phyloP scores from a whole-genome alignment of 2,113 vertebrate genomes.

The Larimichthys crocea region DNA sequence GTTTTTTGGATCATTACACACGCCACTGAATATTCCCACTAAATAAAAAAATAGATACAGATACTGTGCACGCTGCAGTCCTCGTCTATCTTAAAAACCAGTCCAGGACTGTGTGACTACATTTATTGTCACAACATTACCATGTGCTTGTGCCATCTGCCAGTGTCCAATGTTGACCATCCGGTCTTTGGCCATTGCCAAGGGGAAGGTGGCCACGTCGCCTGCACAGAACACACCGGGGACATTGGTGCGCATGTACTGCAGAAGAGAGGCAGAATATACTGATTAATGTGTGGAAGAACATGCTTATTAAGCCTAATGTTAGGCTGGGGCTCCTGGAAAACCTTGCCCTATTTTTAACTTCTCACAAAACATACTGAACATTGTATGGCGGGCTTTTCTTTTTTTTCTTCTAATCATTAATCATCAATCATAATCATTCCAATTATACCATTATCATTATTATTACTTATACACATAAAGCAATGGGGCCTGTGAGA shows the following conservation, averaged over 20 bases:
- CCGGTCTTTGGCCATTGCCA: conserved; percentile 77
- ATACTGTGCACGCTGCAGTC: not conserved
- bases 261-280: conserved; percentile 1
- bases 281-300: not conserved
- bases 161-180: conserved; percentile 85
- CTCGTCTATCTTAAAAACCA: not conserved
- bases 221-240: conserved; percentile 85
- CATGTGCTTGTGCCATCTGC: conserved; percentile 88
- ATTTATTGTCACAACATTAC: conserved; percentile 65
- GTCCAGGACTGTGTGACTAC: not conserved
- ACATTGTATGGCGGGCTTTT: not conserved
- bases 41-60: too few relatives aligned
- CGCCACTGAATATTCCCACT: too few relatives aligned
- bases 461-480: not conserved
- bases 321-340: not conserved
- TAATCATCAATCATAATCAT: too few relatives aligned
- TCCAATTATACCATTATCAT: too few relatives aligned
- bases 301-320: not conserved
- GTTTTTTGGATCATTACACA: too few relatives aligned
- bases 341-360: not conserved
- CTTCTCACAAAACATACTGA: not conserved
- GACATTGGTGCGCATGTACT: conserved; percentile 88
- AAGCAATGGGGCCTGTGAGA: not conserved
- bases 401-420: too few relatives aligned
- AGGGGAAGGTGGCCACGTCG: conserved; percentile 86